Evolutionary conservation across 2,113 vertebrate species (phyloP).

Genomic region (Gasterosteus aculeatus): DNA sequence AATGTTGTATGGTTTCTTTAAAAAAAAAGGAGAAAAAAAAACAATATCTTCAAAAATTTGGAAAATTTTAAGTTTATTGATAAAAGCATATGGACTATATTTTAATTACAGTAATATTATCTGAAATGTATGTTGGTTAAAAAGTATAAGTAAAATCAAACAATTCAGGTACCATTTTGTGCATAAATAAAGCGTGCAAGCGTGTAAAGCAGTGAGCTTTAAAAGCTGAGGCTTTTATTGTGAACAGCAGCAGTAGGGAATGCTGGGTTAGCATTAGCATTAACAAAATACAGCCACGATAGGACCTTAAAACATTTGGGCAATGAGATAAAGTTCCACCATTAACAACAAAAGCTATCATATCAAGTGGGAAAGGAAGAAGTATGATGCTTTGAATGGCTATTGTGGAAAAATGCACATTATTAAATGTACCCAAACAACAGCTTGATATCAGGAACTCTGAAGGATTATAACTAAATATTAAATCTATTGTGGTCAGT

Average conservation of each 20-base stretch:
- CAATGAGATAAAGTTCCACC: no score
- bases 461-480: conserved; percentile 35
- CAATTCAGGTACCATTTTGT: conserved; percentile 65
- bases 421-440: not conserved
- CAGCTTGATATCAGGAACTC: not conserved
- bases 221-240: not conserved
- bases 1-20: conserved; percentile 66
- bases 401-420: not conserved
- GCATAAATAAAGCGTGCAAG: conserved; percentile 5
- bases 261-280: not conserved
- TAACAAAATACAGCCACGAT: not conserved
- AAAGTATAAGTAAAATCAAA: conserved; percentile 54
- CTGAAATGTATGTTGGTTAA: conserved; percentile 59
- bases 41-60: conserved; percentile 53
- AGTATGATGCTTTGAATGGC: not conserved
- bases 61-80: conserved; percentile 41
- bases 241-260: not conserved
- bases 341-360: not conserved
- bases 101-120: conserved; percentile 68
- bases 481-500: not conserved
- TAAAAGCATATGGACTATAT: conserved; percentile 68
- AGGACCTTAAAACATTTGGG: not conserved
- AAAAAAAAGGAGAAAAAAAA: conserved; percentile 44
- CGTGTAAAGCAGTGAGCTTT: not conserved
- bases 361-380: not conserved